Conservation (phyloP, 2,113 vertebrate genomes). For the Psittacus erithacus region DNA sequence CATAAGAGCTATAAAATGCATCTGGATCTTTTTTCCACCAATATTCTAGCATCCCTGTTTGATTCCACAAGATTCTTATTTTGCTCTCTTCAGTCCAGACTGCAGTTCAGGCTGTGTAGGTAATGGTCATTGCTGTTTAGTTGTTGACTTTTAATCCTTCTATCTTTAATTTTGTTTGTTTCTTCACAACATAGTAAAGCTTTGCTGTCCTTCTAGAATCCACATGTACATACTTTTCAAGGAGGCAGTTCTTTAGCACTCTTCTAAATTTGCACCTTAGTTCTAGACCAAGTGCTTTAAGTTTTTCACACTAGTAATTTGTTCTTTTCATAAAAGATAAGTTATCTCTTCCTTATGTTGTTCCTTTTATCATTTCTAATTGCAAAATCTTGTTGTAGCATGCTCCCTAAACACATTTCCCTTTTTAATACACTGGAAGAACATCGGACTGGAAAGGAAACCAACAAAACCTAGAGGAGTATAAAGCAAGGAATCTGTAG, state of each 20-base stretch:
- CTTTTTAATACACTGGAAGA: conserved; percentile 10
- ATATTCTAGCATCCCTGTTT: neutral
- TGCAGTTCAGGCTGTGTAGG: neutral
- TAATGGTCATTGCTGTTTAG: neutral
- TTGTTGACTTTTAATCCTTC: neutral
- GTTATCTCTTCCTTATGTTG: conserved; percentile 41
- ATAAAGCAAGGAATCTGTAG: neutral
- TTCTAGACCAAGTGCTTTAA: conserved; percentile 34
- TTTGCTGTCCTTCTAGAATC: neutral
- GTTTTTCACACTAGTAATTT: conserved; percentile 32
- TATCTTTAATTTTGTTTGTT: neutral
- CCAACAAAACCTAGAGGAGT: neutral
- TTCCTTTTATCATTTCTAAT: conserved; percentile 55
- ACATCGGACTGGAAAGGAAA: neutral
- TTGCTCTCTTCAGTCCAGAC: neutral
- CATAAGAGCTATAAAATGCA: neutral
- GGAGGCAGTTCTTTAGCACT: neutral
- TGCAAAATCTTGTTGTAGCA: conserved; percentile 55
- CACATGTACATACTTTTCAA: neutral
- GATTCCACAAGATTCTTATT: neutral
- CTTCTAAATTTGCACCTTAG: neutral
- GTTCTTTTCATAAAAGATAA: conserved; percentile 36
- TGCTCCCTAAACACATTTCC: conserved; percentile 33
- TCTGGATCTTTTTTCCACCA: neutral
- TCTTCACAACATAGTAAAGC: neutral